Evolutionary conservation across 1,140 invertebrate species (phyloP).

Genomic region (Brachionus manjavacas): DNA sequence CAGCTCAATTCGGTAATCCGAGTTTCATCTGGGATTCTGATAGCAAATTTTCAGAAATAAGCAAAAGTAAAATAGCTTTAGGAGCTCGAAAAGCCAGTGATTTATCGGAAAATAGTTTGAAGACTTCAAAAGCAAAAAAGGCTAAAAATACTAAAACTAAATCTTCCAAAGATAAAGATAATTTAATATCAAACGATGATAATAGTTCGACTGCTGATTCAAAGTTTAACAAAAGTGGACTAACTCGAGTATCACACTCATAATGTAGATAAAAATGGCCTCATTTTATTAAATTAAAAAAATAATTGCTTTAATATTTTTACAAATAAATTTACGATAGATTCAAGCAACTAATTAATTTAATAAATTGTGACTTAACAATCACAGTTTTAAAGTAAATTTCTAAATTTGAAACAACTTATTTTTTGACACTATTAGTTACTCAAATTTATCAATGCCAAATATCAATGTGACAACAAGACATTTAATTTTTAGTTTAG

Average conservation of each 20-base stretch:
- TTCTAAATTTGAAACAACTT: background rate
- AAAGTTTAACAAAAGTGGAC: background rate
- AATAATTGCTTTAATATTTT: background rate
- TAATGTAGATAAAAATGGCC: background rate
- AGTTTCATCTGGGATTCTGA: background rate
- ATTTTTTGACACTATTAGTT: background rate
- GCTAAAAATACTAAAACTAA: background rate
- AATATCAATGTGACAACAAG: background rate
- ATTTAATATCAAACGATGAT: background rate
- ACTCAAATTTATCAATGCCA: background rate
- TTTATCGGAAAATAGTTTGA: background rate
- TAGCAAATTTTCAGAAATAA: background rate
- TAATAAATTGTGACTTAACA: conserved; percentile 13
- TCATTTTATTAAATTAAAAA: background rate
- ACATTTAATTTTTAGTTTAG: background rate
- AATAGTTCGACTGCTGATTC: background rate
- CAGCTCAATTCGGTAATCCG: background rate
- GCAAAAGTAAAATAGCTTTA: background rate
- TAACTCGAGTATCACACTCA: background rate
- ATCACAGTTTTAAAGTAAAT: background rate
- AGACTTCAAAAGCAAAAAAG: background rate
- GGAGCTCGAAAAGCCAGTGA: background rate
- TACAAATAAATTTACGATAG: background rate
- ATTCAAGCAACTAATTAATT: background rate
- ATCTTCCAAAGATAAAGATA: background rate